Conservation (phyloP, 2,113 vertebrate species). For the Marcusenius ussheri region DNA sequence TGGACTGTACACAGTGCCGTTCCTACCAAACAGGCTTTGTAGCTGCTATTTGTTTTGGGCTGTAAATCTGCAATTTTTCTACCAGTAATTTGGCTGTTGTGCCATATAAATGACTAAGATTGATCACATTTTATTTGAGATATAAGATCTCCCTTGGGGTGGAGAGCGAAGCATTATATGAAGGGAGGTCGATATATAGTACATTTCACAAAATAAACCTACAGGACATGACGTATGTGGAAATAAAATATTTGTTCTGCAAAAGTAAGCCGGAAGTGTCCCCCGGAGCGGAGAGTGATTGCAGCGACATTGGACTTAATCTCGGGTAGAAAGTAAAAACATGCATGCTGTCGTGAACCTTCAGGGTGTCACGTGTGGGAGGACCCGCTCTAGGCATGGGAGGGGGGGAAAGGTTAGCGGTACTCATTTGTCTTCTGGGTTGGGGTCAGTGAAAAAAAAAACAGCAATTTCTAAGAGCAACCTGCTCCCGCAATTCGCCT, state of each 20-base stretch:
- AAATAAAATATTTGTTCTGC: background rate
- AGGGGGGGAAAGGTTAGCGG: background rate
- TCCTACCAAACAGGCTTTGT: background rate
- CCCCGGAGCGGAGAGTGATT: background rate
- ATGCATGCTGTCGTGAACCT: background rate
- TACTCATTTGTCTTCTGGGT: conserved; percentile 1
- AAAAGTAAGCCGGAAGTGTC: background rate
- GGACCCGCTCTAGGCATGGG: background rate
- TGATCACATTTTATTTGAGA: conserved; percentile 5
- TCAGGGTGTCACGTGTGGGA: background rate
- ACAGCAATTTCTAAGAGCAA: background rate
- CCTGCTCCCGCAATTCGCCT: background rate
- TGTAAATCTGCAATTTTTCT: background rate
- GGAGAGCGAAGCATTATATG: background rate
- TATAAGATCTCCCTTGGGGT: background rate
- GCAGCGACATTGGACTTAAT: background rate
- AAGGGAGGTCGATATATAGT: background rate
- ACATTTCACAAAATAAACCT: background rate
- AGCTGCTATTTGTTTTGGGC: background rate
- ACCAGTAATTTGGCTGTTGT: background rate
- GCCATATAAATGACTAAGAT: background rate
- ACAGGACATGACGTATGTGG: background rate
- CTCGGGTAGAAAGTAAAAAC: background rate
- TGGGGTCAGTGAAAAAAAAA: background rate
- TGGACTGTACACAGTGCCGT: background rate